phyloP scores from a whole-genome alignment of 1,140 invertebrate genomes.

The Manduca sexta region DNA sequence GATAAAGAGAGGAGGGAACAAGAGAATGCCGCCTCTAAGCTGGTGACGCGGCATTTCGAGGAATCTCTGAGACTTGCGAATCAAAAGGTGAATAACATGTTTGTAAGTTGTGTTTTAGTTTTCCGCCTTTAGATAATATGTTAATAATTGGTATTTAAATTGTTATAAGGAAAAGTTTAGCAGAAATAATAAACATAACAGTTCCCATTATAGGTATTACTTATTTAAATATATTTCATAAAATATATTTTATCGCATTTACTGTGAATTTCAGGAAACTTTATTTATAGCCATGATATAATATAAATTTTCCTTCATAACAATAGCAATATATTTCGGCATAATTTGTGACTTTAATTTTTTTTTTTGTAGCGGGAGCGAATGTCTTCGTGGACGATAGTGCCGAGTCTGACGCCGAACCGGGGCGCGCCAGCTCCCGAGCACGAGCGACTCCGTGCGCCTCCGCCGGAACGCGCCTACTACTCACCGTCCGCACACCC shows the following conservation, averaged over 20 bases:
- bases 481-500: constrained; percentile 36
- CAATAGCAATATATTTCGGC: too few relatives aligned
- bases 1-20: constrained; percentile 79
- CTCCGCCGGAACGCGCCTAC: constrained; percentile 46
- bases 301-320: too few relatives aligned
- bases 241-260: too few relatives aligned
- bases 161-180: too few relatives aligned
- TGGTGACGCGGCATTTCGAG: constrained; percentile 92
- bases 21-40: constrained; percentile 78
- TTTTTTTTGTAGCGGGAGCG: constrained; percentile 58
- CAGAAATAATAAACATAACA: too few relatives aligned
- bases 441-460: constrained; percentile 58
- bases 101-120: constrained; percentile 16
- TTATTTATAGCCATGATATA: too few relatives aligned
- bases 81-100: constrained; percentile 79
- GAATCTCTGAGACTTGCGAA: constrained; percentile 87
- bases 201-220: too few relatives aligned
- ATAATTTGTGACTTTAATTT: constrained; percentile 2
- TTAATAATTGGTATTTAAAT: too few relatives aligned
- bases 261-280: too few relatives aligned
- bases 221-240: too few relatives aligned
- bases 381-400: constrained; percentile 68
- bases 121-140: not conserved
- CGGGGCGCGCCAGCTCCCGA: constrained; percentile 43
- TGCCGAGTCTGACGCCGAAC: constrained; percentile 62